A percentile compares a stretch with the other conserved stretches of the same genome.
Conservation (phyloP, 1,140 invertebrate species). For the Leptinotarsa defecta region DNA sequence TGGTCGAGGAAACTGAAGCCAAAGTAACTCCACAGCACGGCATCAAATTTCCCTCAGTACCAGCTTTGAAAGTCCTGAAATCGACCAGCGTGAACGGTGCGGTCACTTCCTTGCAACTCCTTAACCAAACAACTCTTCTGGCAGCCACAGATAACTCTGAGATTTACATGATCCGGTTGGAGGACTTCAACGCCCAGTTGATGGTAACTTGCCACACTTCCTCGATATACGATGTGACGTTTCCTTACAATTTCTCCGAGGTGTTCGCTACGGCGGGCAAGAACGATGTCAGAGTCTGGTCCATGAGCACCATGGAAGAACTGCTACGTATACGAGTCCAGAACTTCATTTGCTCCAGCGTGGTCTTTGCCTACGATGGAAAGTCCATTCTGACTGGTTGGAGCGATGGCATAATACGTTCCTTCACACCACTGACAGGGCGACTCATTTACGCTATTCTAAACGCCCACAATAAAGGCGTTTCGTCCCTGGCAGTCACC, state of each 20-base stretch:
- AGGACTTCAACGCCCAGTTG: slow-evolving; percentile 70
- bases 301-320: slow-evolving; percentile 73
- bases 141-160: slow-evolving; percentile 79
- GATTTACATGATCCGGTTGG: slow-evolving; percentile 78
- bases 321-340: slow-evolving; percentile 79
- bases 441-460: slow-evolving; percentile 77
- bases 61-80: slow-evolving; percentile 55
- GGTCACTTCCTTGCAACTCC: slow-evolving; percentile 69
- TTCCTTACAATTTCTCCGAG: slow-evolving; percentile 78
- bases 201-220: slow-evolving; percentile 81
- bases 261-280: slow-evolving; percentile 85
- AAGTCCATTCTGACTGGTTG: slow-evolving; percentile 76
- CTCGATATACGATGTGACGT: slow-evolving; percentile 79
- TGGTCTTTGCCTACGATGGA: slow-evolving; percentile 79
- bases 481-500: slow-evolving; percentile 76
- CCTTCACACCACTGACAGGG: slow-evolving; percentile 83
- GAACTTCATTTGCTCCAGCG: slow-evolving; percentile 81
- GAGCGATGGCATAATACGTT: slow-evolving; percentile 87
- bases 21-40: slow-evolving; percentile 32
- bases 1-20: slow-evolving; percentile 62
- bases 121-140: slow-evolving; percentile 63
- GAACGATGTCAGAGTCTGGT: slow-evolving; percentile 86
- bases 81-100: slow-evolving; percentile 63
- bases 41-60: slow-evolving; percentile 53
- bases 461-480: slow-evolving; percentile 86